Evolutionary conservation across 1,140 invertebrate species (phyloP), one percentile per base, ranked within the genome.

Genomic region (Drosophila tsacasi): DNA sequence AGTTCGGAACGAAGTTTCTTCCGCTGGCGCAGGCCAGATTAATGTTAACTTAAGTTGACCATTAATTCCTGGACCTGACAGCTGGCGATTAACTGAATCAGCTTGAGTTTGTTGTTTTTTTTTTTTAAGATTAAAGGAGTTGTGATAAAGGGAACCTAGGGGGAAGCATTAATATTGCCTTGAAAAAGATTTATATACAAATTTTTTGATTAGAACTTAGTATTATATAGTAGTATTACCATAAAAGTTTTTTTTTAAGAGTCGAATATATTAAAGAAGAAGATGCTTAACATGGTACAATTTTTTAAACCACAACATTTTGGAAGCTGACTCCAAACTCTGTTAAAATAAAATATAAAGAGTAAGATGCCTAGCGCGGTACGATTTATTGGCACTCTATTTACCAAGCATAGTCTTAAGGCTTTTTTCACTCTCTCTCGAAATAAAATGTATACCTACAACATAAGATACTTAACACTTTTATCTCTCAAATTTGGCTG

Each of bases 31-130:
- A 2, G 37, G 21, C n/a, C 37, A 60, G 46, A 72, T 72, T 73
- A 60, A 60, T 50, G 55, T 42, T 35, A 40, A 32, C 46, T 60
- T 32, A 5, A 49, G 37, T 40, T 50, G 54, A 30, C 52, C 66
- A 59, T 73, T 73, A 71, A 71, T 59, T 32, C 27, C 2, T 3
- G 27, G 12, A 19, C 7, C 37, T 71, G 67, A 67, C 62, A 67
- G 67, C 47, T 35, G 17, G 17, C 46, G 58, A 66, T 66, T 47
- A 47, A 64, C 23, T 64, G n/a, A 66, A 37, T 46, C 8, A 44
- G 47, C 23, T 54, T 1, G 9, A n/a, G 57, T 47, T 27, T 57
- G n/a, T 30, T 37, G 5, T 55, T 37, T 37, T 64, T 57, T 54
- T 35, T 35, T 64, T 40, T 17, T 13, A 55, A 4, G 63, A 44